Evolutionary conservation across 1,140 invertebrate species (phyloP).

Genomic region (Delia radicum): DNA sequence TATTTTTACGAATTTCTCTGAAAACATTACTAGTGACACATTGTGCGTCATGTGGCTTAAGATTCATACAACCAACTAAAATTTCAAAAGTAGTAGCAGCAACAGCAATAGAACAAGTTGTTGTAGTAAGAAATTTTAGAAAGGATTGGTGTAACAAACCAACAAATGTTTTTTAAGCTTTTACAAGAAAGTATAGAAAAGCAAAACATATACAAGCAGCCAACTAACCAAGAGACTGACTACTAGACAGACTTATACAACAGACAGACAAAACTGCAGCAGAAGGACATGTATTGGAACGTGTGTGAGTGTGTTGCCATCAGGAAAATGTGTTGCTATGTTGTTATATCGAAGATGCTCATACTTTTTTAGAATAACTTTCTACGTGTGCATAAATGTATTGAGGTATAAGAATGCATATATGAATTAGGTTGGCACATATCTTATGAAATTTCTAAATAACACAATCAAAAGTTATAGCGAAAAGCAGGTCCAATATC

Average conservation of each 20-base stretch:
- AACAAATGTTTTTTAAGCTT: not conserved
- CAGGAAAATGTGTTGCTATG: not conserved
- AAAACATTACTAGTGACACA: slow-evolving; percentile 15
- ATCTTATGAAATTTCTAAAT: no score
- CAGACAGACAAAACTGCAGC: not conserved
- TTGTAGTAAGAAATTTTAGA: not conserved
- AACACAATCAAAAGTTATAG: no score
- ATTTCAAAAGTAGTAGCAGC: not conserved
- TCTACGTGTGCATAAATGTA: not conserved
- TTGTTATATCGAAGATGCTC: not conserved
- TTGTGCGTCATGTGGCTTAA: slow-evolving; percentile 22
- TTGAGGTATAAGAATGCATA: no score
- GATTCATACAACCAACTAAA: not conserved
- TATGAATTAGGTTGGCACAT: no score
- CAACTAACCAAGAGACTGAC: not conserved
- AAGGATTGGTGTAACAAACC: not conserved
- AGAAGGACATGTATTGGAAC: not conserved
- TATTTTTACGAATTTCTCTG: not conserved
- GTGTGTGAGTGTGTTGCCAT: not conserved
- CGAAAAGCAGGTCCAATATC: no score
- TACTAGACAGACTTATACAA: not conserved
- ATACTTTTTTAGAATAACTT: not conserved
- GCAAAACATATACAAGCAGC: not conserved
- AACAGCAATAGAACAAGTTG: not conserved
- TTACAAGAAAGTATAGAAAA: not conserved